Conservation (phyloP, 1,140 invertebrate species). For the Latrodectus geometricus region DNA sequence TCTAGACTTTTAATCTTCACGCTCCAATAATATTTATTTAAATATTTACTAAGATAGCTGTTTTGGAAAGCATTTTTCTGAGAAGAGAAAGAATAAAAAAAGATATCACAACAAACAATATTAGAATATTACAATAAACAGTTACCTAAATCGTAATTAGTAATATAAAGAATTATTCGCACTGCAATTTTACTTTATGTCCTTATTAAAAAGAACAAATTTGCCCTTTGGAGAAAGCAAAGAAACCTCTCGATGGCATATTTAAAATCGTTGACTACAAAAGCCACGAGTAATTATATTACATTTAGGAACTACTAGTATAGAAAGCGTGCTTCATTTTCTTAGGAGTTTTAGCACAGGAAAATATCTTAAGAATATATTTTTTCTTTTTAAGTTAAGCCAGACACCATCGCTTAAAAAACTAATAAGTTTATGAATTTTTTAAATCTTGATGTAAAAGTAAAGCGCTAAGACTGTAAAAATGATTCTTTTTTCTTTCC, state of each 20-base stretch:
- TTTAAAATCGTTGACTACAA: slow-evolving; percentile 45
- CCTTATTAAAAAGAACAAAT: not conserved
- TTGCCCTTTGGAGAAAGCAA: slow-evolving; percentile 1
- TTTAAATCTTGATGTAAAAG: slow-evolving; percentile 34
- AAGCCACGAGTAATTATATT: slow-evolving; percentile 47
- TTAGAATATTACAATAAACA: no score
- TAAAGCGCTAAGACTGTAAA: slow-evolving; percentile 3
- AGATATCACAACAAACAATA: no score
- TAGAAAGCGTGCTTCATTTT: slow-evolving; percentile 17
- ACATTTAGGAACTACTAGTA: slow-evolving; percentile 17
- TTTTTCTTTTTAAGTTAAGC: slow-evolving; percentile 23
- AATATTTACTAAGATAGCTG: no score
- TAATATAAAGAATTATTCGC: no score
- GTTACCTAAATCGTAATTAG: no score
- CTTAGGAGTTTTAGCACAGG: not conserved
- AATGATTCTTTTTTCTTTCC: not conserved
- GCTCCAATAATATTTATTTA: no score
- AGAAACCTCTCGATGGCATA: slow-evolving; percentile 47
- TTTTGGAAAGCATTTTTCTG: no score
- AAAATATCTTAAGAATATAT: not conserved
- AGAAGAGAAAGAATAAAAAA: no score
- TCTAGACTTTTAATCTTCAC: no score
- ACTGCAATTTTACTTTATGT: no score
- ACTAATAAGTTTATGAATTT: slow-evolving; percentile 50
- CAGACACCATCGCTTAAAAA: slow-evolving; percentile 15